These are phyloP conservation scores for Mesoligia furuncula DNA, from an alignment of 2,888 invertebrate genomes.

Conservation along the genomic window DNA sequence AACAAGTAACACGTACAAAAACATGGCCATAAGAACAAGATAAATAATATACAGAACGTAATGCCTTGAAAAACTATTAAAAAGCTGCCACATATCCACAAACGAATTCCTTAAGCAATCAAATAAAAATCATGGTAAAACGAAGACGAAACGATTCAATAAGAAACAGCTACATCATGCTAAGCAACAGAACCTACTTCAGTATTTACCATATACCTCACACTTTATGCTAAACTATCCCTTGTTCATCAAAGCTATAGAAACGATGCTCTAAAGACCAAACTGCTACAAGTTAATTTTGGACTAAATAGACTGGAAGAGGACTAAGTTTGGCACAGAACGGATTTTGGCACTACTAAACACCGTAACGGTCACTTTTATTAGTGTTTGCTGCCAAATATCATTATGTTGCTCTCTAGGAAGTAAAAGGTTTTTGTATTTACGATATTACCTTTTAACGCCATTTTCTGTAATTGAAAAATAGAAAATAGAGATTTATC, in stretches of 20 bases:
- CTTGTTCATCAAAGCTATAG: constrained; percentile 20
- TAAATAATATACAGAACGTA: too few relatives aligned
- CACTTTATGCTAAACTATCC: constrained; percentile 3
- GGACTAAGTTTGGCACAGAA: constrained; percentile 51
- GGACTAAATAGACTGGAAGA: constrained; percentile 33
- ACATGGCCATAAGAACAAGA: background rate
- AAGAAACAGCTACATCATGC: background rate
- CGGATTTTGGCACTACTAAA: constrained; percentile 40
- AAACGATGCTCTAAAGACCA: constrained; percentile 36
- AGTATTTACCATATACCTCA: background rate
- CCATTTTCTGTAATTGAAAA: constrained; percentile 16
- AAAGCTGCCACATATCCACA: background rate
- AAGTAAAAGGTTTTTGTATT: constrained; percentile 39
- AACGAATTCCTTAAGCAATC: background rate
- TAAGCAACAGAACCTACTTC: background rate
- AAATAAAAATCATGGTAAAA: background rate
- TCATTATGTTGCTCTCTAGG: constrained; percentile 16
- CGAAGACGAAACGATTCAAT: background rate
- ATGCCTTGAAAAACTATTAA: background rate
- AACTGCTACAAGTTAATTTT: constrained; percentile 46
- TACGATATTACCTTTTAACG: constrained; percentile 8
- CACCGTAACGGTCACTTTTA: constrained; percentile 50
- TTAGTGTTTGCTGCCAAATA: constrained; percentile 55
- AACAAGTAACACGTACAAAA: background rate
- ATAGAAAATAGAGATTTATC: background rate